Conservation (phyloP, 2,113 vertebrate species). For the Charina bottae region DNA sequence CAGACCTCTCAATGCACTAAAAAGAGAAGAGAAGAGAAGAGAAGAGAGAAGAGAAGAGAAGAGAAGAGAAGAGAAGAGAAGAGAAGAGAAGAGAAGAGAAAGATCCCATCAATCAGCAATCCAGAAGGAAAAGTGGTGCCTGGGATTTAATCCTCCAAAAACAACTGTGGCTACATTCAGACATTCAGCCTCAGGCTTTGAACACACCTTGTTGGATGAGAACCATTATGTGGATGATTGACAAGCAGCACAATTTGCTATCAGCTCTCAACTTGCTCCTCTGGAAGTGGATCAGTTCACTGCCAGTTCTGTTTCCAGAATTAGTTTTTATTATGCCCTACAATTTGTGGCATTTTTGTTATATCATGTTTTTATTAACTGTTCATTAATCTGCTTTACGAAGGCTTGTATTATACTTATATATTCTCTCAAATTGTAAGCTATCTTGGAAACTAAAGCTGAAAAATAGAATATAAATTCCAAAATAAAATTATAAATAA, state of each 20-base stretch:
- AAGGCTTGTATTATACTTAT: neutral
- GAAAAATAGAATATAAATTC: neutral
- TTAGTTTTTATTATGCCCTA: neutral
- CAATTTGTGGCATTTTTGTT: neutral
- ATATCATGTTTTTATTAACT: neutral
- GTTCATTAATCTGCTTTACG: conserved; percentile 4
- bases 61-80: no score
- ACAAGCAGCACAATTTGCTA: neutral
- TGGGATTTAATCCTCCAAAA: neutral
- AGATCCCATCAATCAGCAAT: neutral
- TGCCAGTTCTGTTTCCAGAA: neutral
- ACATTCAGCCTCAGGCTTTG: no score
- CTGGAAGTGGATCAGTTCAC: neutral
- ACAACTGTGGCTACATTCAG: no score
- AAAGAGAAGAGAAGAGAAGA: no score
- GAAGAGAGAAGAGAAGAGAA: no score
- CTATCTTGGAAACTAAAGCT: neutral
- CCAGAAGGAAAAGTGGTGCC: neutral
- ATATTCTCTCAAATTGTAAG: neutral
- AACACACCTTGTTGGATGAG: neutral
- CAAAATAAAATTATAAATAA: conserved; percentile 2
- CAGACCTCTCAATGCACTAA: neutral
- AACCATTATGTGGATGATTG: neutral
- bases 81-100: no score
- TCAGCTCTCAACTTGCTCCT: neutral